Base-by-base conservation (phyloP, 1,140 invertebrate species). In the Myzus persicae region DNA sequence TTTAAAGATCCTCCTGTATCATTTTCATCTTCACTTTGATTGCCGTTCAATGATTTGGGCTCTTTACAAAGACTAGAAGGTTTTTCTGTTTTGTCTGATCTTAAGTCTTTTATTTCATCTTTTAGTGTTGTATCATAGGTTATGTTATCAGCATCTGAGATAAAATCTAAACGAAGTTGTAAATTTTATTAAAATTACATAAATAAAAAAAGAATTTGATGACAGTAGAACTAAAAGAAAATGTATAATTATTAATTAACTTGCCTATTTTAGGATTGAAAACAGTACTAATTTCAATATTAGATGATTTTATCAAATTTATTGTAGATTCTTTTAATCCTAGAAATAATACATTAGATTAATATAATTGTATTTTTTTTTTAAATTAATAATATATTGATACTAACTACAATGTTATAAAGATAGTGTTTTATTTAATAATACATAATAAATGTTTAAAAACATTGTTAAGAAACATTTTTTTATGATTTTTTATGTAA, bases 51-150 rank as follows among this genome's bases (percentile, higher is more conserved):
- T 54, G 46, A 85, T 44, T 93, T 93, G 0, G 81, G 48, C 20
- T 93, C 91, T 85, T 93, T 93, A 42, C 91, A 93, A 85, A 93
- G 81, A 48, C 91, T 93, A 42, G 81, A 93, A 1, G 76, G 54
- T 54, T 85, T 93, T 51, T 93, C 91, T 93, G 85, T 93, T 82
- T 51, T 85, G 26, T 93, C 91, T 40, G 81, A 31, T 40, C 91
- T 38, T 9, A 82, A 93, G 18, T 93, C 81, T 54, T 93, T 85
- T 85, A 46, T 42, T 40, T 93, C 91, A 42, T 38, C 42, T 84
- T 93, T 93, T 54, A 18, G 81, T 40, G 91, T 40, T 85, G 40
- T 82, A 48, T 93, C 91, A 38, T 81, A 26, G 3, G 3, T 38
- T 3, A 40, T 31, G 31, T 84, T 82, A 2, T 93, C 38, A 42